Conservation (phyloP, 2,113 vertebrate species). For the Spea multiplicata region DNA sequence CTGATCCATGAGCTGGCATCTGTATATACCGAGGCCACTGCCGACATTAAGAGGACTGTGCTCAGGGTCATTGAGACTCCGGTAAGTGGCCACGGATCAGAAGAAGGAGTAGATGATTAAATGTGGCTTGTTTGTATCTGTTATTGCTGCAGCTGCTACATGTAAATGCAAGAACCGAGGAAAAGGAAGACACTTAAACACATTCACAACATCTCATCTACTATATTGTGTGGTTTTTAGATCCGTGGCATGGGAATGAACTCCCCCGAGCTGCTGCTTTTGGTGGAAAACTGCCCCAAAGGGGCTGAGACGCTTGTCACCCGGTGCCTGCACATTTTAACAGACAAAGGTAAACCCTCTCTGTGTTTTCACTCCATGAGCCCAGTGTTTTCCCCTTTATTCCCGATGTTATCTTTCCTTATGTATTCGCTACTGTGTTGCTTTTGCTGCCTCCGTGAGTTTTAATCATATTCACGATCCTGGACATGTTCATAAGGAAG, state of each 20-base stretch:
- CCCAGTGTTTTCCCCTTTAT: too few species aligned
- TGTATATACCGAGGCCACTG: slow-evolving; percentile 92
- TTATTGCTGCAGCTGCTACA: too few species aligned
- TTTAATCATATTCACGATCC: too few species aligned
- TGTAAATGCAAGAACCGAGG: too few species aligned
- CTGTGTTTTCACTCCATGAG: not conserved
- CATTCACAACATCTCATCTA: not conserved
- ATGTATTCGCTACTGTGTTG: too few species aligned
- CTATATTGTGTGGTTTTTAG: slow-evolving; percentile 53
- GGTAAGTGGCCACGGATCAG: slow-evolving; percentile 60
- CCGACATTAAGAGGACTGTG: slow-evolving; percentile 91
- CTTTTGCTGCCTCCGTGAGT: too few species aligned
- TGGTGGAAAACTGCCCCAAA: slow-evolving; percentile 95
- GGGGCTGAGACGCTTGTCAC: slow-evolving; percentile 92
- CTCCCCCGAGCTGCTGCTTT: slow-evolving; percentile 85
- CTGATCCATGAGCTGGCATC: slow-evolving; percentile 90
- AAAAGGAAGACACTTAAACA: not conserved
- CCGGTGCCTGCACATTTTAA: slow-evolving; percentile 89
- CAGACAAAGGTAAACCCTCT: slow-evolving; percentile 80
- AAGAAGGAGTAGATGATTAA: not conserved
- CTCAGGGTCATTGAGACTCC: slow-evolving; percentile 90
- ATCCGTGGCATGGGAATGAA: slow-evolving; percentile 97
- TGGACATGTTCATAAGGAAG: too few species aligned
- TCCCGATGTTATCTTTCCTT: too few species aligned
- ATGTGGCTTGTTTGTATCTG: too few species aligned